These are phyloP conservation scores for Drosophila paranaensis DNA, from an alignment of 2,888 invertebrate species.

Conservation along the genomic window DNA sequence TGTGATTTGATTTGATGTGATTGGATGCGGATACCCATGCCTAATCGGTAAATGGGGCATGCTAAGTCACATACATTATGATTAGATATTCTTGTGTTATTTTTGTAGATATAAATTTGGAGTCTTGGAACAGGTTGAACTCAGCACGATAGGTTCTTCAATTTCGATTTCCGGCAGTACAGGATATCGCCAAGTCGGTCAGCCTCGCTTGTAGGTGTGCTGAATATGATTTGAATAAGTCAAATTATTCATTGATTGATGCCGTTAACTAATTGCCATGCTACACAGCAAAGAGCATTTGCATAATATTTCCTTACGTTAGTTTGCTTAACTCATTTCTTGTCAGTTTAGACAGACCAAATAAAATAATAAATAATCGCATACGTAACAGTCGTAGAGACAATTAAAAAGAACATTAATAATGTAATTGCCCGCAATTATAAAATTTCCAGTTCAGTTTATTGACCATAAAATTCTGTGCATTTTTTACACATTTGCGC, in stretches of 20 bases:
- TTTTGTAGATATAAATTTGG: neutral
- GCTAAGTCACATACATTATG: neutral
- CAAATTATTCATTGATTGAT: conserved; percentile 24
- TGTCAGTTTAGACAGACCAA: neutral
- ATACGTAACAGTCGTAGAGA: neutral
- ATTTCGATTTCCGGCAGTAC: neutral
- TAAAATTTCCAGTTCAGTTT: conserved; percentile 12
- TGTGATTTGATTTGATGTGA: conserved; percentile 7
- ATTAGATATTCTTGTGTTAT: neutral
- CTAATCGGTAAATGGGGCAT: neutral
- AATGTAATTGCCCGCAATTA: conserved; percentile 29
- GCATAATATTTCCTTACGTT: conserved; percentile 5
- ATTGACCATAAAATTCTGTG: conserved; percentile 24
- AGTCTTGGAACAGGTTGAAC: too few species aligned
- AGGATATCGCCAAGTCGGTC: neutral
- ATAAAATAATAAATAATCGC: neutral
- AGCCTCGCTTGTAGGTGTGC: neutral
- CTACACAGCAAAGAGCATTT: conserved; percentile 13
- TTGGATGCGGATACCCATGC: neutral
- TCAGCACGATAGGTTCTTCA: too few species aligned
- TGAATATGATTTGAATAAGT: conserved; percentile 18
- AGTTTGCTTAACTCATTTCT: conserved; percentile 1
- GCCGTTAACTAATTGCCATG: conserved; percentile 24
- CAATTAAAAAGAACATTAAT: neutral
- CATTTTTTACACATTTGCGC: conserved; percentile 4